These are phyloP conservation scores for Desmophyllum pertusum DNA, from an alignment of 92 coral and sea anemone genomes.

Conservation along the genomic window DNA sequence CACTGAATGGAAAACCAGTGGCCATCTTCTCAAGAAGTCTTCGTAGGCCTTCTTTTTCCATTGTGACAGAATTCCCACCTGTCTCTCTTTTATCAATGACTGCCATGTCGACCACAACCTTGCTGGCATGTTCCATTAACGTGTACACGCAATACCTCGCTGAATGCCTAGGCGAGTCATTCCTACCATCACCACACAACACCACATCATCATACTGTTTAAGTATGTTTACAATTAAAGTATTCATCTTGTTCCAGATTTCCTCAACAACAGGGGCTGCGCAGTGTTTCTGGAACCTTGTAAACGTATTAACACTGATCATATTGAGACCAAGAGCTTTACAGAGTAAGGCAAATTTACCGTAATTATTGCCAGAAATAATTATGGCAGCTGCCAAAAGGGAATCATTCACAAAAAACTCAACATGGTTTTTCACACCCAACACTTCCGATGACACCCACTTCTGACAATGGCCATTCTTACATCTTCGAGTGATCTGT, in stretches of 20 bases:
- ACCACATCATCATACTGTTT: conserved; percentile 8
- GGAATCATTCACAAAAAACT: conserved; percentile 15
- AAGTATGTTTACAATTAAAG: neutral
- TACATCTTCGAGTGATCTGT: conserved; percentile 6
- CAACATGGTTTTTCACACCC: neutral
- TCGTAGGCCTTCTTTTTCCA: conserved; percentile 41
- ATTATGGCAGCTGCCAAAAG: conserved; percentile 52
- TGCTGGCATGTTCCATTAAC: conserved; percentile 38
- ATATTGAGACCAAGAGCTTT: conserved; percentile 34
- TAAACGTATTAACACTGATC: conserved; percentile 29
- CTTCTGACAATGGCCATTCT: conserved; percentile 20
- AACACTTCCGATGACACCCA: conserved; percentile 30
- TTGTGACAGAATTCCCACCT: conserved; percentile 36
- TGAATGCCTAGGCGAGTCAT: conserved; percentile 29
- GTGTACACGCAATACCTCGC: conserved; percentile 30
- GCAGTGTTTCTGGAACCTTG: conserved; percentile 47
- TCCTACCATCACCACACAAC: conserved; percentile 48
- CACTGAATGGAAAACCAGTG: neutral
- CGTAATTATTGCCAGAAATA: conserved; percentile 45
- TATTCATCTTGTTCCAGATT: conserved; percentile 24
- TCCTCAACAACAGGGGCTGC: conserved; percentile 35
- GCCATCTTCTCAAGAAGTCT: conserved; percentile 32
- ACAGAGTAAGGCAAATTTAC: conserved; percentile 40
- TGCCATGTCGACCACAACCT: conserved; percentile 40
- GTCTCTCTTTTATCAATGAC: conserved; percentile 48